phyloP scores from a whole-genome alignment of 2,888 invertebrate genomes.

The Automeris io region DNA sequence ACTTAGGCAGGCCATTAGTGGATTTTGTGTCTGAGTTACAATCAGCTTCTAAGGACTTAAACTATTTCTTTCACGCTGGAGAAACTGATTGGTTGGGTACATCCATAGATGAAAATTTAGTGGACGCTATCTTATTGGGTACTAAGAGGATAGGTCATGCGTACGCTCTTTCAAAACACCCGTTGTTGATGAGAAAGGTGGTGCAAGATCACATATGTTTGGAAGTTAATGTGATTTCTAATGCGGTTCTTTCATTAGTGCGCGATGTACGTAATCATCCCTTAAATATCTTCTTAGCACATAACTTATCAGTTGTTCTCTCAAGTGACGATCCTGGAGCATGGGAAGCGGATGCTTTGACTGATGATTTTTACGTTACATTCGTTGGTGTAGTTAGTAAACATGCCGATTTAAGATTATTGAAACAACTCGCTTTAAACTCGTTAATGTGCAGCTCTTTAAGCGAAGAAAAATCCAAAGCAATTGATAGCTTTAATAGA shows the following conservation, averaged over 20 bases:
- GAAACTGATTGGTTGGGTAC: slow-evolving; percentile 87
- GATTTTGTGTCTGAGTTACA: slow-evolving; percentile 78
- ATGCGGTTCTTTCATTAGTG: slow-evolving; percentile 83
- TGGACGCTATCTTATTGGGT: slow-evolving; percentile 86
- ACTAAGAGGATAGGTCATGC: slow-evolving; percentile 88
- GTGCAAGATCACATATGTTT: slow-evolving; percentile 79
- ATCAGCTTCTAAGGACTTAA: slow-evolving; percentile 63
- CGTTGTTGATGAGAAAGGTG: slow-evolving; percentile 76
- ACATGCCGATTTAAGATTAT: slow-evolving; percentile 80
- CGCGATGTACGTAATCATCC: slow-evolving; percentile 88
- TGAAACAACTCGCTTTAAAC: slow-evolving; percentile 85
- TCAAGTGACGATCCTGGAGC: slow-evolving; percentile 88
- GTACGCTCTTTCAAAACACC: slow-evolving; percentile 85
- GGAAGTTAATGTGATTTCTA: slow-evolving; percentile 88
- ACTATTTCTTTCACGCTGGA: slow-evolving; percentile 88
- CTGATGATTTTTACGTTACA: slow-evolving; percentile 87
- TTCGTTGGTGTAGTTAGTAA: slow-evolving; percentile 85
- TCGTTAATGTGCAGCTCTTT: slow-evolving; percentile 84
- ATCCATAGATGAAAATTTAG: slow-evolving; percentile 81
- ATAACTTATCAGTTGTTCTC: slow-evolving; percentile 83
- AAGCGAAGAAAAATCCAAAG: slow-evolving; percentile 43
- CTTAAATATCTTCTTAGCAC: slow-evolving; percentile 78
- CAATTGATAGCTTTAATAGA: slow-evolving; percentile 67
- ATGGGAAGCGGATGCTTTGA: slow-evolving; percentile 84
- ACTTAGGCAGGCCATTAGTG: slow-evolving; percentile 79